phyloP scores from a whole-genome alignment of 2,113 vertebrate species.

The Elachura formosa region DNA sequence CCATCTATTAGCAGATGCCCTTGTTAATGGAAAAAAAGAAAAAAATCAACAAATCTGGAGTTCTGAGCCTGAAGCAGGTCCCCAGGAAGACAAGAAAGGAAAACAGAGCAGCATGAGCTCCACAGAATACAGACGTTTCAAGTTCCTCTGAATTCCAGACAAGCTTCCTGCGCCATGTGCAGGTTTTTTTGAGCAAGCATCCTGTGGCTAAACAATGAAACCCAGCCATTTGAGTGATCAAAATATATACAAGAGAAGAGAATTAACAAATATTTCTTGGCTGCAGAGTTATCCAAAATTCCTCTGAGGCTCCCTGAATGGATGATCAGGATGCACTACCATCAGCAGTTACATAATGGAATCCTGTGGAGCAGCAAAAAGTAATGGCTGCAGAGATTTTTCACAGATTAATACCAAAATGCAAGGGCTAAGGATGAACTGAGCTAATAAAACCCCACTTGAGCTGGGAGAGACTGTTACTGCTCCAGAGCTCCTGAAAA shows the following conservation, averaged over 20 bases:
- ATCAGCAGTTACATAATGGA: neutral
- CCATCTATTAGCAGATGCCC: neutral
- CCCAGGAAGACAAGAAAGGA: neutral
- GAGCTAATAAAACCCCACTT: neutral
- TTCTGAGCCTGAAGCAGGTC: neutral
- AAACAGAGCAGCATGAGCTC: neutral
- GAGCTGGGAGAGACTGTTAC: neutral
- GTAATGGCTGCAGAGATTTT: neutral
- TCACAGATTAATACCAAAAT: neutral
- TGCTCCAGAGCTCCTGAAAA: neutral
- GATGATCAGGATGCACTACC: neutral
- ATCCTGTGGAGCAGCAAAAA: neutral
- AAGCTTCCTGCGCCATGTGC: neutral
- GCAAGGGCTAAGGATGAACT: neutral
- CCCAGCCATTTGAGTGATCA: neutral
- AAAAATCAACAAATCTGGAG: neutral
- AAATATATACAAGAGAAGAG: neutral
- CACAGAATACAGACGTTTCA: neutral
- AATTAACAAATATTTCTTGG: neutral
- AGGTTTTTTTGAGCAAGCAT: neutral
- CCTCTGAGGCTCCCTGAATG: neutral
- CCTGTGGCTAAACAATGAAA: conserved; percentile 15
- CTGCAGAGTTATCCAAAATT: neutral
- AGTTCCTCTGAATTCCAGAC: neutral
- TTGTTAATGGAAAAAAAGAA: neutral